phyloP scores from a whole-genome alignment of 2,888 invertebrate species.

The Microctonus brassicae region DNA sequence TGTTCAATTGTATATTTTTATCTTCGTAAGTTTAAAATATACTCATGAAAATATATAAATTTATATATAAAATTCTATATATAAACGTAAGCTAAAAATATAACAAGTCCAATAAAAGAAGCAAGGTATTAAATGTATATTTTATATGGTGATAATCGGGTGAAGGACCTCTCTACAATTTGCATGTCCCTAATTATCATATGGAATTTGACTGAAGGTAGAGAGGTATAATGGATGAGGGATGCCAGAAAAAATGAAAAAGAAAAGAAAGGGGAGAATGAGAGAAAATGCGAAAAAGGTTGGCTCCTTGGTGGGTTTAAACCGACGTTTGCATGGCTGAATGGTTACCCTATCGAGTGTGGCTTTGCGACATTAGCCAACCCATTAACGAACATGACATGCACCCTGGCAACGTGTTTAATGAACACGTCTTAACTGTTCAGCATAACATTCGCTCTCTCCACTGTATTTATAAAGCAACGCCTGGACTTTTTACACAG shows the following conservation, averaged over 20 bases:
- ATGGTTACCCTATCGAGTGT: slow-evolving; percentile 50
- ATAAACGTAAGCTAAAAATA: background rate
- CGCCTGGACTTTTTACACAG: slow-evolving; percentile 45
- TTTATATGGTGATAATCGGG: background rate
- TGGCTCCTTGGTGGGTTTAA: slow-evolving; percentile 7
- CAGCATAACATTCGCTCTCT: slow-evolving; percentile 51
- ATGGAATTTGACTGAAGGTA: slow-evolving; percentile 20
- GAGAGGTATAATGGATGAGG: background rate
- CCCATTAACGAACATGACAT: slow-evolving; percentile 54
- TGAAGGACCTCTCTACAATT: slow-evolving; percentile 22
- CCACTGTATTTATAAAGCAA: slow-evolving; percentile 53
- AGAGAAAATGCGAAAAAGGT: background rate
- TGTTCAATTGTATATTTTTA: background rate
- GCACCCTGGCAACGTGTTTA: slow-evolving; percentile 55
- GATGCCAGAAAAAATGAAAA: background rate
- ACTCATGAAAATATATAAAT: background rate
- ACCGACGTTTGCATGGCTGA: slow-evolving; percentile 45
- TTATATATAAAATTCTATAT: background rate
- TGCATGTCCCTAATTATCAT: slow-evolving; percentile 18
- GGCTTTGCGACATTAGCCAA: slow-evolving; percentile 47
- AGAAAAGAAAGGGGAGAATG: background rate
- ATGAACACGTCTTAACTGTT: slow-evolving; percentile 60
- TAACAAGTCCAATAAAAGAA: background rate
- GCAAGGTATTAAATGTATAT: background rate
- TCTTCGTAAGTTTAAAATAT: background rate